phyloP scores from a whole-genome alignment of 2,888 invertebrate species.

The Drosophila nr. fundita region DNA sequence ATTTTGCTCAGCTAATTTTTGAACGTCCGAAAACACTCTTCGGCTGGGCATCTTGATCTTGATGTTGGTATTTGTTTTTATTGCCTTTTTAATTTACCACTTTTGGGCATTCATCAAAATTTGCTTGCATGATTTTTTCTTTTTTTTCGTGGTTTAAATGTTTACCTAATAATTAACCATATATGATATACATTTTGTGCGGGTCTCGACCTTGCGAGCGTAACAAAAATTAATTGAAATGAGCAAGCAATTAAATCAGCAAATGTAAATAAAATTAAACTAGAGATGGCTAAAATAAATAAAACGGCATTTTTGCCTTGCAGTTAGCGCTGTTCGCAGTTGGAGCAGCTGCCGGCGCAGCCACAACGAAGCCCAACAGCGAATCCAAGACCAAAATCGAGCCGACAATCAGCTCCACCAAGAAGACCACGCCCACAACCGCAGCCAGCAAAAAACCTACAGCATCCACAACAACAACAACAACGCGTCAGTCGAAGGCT shows the following conservation, averaged over 20 bases:
- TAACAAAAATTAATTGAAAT: slow-evolving; percentile 45
- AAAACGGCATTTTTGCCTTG: slow-evolving; percentile 38
- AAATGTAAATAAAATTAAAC: slow-evolving; percentile 8
- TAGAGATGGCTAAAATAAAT: slow-evolving; percentile 22
- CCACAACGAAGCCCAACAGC: slow-evolving; percentile 50
- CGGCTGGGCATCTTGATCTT: slow-evolving; percentile 18
- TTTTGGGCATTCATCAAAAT: slow-evolving; percentile 69
- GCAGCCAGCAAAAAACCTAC: neutral
- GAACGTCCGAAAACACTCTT: slow-evolving; percentile 34
- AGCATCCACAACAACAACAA: slow-evolving; percentile 22
- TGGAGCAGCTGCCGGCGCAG: slow-evolving; percentile 54
- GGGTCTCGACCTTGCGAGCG: slow-evolving; percentile 59
- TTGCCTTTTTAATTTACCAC: slow-evolving; percentile 55
- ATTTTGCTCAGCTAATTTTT: slow-evolving; percentile 52
- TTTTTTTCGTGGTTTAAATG: slow-evolving; percentile 56
- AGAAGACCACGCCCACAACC: slow-evolving; percentile 33
- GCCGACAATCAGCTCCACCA: slow-evolving; percentile 20
- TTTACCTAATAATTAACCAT: slow-evolving; percentile 23
- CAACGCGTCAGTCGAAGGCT: slow-evolving; percentile 58
- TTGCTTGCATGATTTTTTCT: neutral
- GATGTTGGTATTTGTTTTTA: slow-evolving; percentile 48
- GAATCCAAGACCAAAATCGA: slow-evolving; percentile 43
- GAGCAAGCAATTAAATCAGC: neutral
- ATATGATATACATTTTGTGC: neutral
- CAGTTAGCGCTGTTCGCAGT: slow-evolving; percentile 77